Conservation (phyloP, 2,888 invertebrate species). For the Agrochola macilenta region DNA sequence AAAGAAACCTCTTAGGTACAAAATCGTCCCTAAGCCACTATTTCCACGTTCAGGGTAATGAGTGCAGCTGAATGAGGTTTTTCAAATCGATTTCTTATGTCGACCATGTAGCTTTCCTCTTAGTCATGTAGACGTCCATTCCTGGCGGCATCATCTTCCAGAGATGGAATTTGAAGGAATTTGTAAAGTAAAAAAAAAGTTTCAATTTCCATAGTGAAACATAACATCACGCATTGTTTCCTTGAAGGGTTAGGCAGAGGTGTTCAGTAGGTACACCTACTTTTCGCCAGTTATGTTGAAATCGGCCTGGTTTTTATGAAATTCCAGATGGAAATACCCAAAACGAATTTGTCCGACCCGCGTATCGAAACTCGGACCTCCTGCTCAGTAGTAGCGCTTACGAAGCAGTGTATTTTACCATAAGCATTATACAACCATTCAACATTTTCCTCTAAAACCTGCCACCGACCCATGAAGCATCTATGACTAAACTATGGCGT, state of each 20-base stretch:
- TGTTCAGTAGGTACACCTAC: no score
- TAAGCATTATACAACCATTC: background rate
- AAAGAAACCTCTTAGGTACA: background rate
- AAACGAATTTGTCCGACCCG: no score
- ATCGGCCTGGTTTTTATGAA: no score
- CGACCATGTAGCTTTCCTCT: background rate
- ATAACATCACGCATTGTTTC: no score
- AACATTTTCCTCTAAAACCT: background rate
- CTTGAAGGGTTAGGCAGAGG: no score
- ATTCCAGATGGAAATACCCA: no score
- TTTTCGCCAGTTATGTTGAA: no score
- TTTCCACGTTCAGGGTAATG: background rate
- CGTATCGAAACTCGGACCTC: no score
- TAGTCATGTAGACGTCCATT: background rate
- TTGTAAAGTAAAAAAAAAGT: background rate
- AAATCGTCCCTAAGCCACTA: background rate
- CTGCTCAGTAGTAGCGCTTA: no score
- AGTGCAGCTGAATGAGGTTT: no score
- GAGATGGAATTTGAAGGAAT: background rate
- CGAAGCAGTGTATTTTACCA: background rate
- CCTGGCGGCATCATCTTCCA: background rate
- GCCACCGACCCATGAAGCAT: background rate
- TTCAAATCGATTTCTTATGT: no score
- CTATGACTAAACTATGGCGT: background rate
- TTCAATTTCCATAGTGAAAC: background rate